Base-by-base conservation (phyloP, 2,797 vertebrate species). In the Bryconaethiops microstoma region DNA sequence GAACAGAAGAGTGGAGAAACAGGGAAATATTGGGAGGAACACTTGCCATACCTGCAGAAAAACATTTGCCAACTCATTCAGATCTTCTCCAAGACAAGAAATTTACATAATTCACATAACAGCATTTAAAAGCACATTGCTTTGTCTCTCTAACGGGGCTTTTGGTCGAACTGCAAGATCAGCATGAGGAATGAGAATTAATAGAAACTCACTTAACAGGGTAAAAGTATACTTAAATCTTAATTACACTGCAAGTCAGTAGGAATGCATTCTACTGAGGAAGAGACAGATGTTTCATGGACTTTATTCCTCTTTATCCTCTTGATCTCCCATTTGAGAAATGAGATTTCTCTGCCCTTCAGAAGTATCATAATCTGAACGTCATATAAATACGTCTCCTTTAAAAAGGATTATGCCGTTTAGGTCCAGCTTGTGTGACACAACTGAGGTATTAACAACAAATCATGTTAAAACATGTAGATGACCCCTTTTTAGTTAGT, bases 161-260 rank as follows among this genome's bases (percentile, higher is more conserved):
- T 83, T 87, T 74, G 72, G 76, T 83, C 86, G 86, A 87, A 80
- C 84, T 91, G 85, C 85, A 88, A 86, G 85, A 89, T 89, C 90
- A 90, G 89, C 88, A 89, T 89, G 90, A 88, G 90, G 88, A 91
- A 90, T 83, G 86, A 87, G 88, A 90, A 89, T 90, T 91, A 90
- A 90, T 90, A 84, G 90, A 92, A 88, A 90, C 79, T 92, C 90
- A 92, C 93, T 93, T 94, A 94, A 90, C 91, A 90, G 89, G 90
- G 91, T 92, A 93, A 90, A 87, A 92, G 86, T 92, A 91, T 94
- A 91, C 90, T 91, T 92, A 91, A 93, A 92, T 94, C 92, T 94
- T 93, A 94, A 94, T 92, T 92, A 93, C 90, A 92, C 89, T 87
- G 84, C 19, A 89, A 75, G 90, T 93, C 92, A 92, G 89, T 91